Evolutionary conservation across 2,113 vertebrate species (phyloP), one percentile per base, ranked within the genome.

Genomic region (Nothobranchius furzeri): DNA sequence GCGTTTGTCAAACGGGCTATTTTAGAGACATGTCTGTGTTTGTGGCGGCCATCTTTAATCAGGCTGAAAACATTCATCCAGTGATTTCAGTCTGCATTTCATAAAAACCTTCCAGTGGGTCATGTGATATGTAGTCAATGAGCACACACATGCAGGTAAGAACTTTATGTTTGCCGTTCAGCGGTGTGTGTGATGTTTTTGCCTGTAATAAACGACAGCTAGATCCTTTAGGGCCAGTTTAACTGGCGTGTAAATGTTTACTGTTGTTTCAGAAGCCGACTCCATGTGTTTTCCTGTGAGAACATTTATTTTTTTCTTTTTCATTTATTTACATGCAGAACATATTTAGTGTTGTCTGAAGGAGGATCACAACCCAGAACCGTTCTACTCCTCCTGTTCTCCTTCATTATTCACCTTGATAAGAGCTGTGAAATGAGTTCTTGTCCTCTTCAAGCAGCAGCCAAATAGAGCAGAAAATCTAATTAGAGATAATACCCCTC

Each of bases 391-490:
- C 37, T 71, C 65, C 46, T 54, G 76, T 50, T 68, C 62, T 25
- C 48, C 76, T 40, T 73, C 43, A 71, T 75, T 70, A 71, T 76
- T 48, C 78, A 37, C 43, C 60, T 70, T 78, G 70, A 43, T 20
- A 84, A 79, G 64, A 69, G 51, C 83, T 77, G 76, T 82, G 78
- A 85, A 85, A 87, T 47, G 67, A 82, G 85, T 71, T 82, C 81
- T 82, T 58, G 20, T 84, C 49, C n/a, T 72, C 50, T 24, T 79
- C 9, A 17, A 81, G 69, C 72, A 78, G 60, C 70, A 64, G 55
- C 78, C 80, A 85, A 85, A 85, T 70, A 78, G 68, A 87, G 52
- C 78, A 72, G 79, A 78, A 85, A 83, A 85, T 85, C 79, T 87
- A 85, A 85, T 89, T 87, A 89, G 74, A 82, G 69, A 80, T 83